These are phyloP conservation scores for Agriopis marginaria DNA, from an alignment of 2,888 invertebrate species.

Conservation along the genomic window DNA sequence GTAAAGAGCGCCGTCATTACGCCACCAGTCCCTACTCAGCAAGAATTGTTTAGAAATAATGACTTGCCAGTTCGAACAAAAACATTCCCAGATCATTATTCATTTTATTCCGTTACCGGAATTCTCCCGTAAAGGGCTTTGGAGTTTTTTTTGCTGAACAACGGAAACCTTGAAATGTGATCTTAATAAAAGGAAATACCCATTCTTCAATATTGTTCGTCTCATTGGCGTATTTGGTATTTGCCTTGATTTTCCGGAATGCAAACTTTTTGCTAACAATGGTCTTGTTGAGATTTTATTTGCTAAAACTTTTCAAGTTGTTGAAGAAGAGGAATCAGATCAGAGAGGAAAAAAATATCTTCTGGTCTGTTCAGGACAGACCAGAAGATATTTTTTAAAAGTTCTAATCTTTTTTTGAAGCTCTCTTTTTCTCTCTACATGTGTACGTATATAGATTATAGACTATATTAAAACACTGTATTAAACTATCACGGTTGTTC, in stretches of 20 bases:
- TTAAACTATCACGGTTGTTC: no score
- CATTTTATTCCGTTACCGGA: constrained; percentile 49
- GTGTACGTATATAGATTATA: no score
- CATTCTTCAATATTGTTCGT: constrained; percentile 35
- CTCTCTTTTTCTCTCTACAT: no score
- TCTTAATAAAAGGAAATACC: constrained; percentile 33
- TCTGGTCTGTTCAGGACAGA: no score
- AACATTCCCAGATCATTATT: constrained; percentile 53
- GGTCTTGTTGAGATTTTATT: constrained; percentile 8
- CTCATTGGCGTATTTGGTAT: constrained; percentile 30
- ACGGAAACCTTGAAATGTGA: constrained; percentile 38
- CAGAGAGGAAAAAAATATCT: no score
- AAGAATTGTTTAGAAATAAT: constrained; percentile 57
- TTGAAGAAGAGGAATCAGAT: neutral
- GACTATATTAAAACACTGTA: no score
- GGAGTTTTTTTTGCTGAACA: constrained; percentile 33
- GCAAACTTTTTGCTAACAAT: constrained; percentile 29
- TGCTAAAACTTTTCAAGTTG: neutral
- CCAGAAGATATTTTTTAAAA: neutral
- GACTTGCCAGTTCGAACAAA: constrained; percentile 58
- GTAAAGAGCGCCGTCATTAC: constrained; percentile 45
- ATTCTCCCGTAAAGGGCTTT: constrained; percentile 30
- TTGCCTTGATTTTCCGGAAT: constrained; percentile 34
- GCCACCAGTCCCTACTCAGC: constrained; percentile 41
- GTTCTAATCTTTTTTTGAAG: neutral